phyloP scores from a whole-genome alignment of 1,140 invertebrate species.

The Wasmannia auropunctata region DNA sequence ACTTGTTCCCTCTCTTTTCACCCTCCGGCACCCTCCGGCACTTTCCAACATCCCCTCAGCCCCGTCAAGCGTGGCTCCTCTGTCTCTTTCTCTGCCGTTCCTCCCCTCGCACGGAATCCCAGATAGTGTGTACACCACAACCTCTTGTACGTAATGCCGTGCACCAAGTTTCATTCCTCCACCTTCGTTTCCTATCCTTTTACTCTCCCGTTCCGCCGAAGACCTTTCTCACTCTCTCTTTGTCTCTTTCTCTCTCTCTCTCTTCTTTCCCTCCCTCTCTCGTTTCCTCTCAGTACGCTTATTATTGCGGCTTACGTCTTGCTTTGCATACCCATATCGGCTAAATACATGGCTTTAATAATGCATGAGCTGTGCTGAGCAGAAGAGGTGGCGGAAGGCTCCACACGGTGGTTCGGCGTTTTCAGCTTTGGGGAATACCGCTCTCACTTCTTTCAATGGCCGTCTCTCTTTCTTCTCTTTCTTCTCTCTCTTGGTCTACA shows the following conservation, averaged over 20 bases:
- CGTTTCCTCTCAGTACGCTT: constrained; percentile 75
- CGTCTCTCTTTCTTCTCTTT: constrained; percentile 16
- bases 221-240: constrained; percentile 46
- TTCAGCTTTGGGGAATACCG: constrained; percentile 64
- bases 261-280: constrained; percentile 43
- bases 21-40: constrained; percentile 36
- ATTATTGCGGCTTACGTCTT: constrained; percentile 82
- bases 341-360: constrained; percentile 83
- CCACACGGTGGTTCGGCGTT: constrained; percentile 79
- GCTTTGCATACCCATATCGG: constrained; percentile 82
- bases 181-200: constrained; percentile 48
- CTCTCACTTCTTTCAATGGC: constrained; percentile 28
- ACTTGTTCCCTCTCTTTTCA: constrained; percentile 65
- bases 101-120: constrained; percentile 66
- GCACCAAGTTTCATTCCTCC: constrained; percentile 48
- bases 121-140: constrained; percentile 69
- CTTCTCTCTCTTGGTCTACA: constrained; percentile 1
- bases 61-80: constrained; percentile 18
- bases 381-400: constrained; percentile 80
- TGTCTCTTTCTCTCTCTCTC: constrained; percentile 50
- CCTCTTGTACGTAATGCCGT: constrained; percentile 70
- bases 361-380: constrained; percentile 81
- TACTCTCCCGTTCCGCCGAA: neutral
- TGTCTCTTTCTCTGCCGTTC: constrained; percentile 30
- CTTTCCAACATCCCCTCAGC: constrained; percentile 27